phyloP scores from a whole-genome alignment of 2,888 invertebrate genomes.

The Dasysyrphus tricinctus region DNA sequence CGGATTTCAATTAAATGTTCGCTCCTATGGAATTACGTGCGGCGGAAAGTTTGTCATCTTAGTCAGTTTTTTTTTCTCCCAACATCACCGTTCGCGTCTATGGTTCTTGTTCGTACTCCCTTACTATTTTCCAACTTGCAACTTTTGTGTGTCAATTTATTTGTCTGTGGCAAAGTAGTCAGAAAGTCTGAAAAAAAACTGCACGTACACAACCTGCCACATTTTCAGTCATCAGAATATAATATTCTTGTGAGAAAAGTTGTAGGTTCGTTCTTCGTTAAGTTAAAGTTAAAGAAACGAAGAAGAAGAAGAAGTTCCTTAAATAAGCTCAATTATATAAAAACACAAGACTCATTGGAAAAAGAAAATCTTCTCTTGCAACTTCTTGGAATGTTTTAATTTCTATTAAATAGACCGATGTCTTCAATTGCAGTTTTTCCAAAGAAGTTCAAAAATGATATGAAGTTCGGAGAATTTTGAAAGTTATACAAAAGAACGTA shows the following conservation, averaged over 20 bases:
- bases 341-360: not conserved
- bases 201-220: slow-evolving; percentile 67
- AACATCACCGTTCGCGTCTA: not conserved
- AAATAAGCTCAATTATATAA: not conserved
- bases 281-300: slow-evolving; percentile 1
- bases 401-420: not conserved
- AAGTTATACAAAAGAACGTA: not conserved
- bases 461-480: not conserved
- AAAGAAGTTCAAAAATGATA: no score
- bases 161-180: slow-evolving; percentile 33
- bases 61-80: slow-evolving; percentile 26
- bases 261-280: slow-evolving; percentile 21
- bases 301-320: not conserved
- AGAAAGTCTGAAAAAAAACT: slow-evolving; percentile 19
- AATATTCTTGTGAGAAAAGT: slow-evolving; percentile 68
- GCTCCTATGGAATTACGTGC: slow-evolving; percentile 61
- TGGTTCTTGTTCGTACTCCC: no score
- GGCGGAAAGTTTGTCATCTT: slow-evolving; percentile 70
- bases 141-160: slow-evolving; percentile 33
- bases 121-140: not conserved
- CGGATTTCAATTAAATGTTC: slow-evolving; percentile 71
- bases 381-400: not conserved
- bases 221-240: slow-evolving; percentile 59
- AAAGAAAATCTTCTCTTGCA: not conserved
- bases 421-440: no score